Conservation (phyloP, 1,140 invertebrate genomes). For the Aphelenchoides fujianensis region DNA sequence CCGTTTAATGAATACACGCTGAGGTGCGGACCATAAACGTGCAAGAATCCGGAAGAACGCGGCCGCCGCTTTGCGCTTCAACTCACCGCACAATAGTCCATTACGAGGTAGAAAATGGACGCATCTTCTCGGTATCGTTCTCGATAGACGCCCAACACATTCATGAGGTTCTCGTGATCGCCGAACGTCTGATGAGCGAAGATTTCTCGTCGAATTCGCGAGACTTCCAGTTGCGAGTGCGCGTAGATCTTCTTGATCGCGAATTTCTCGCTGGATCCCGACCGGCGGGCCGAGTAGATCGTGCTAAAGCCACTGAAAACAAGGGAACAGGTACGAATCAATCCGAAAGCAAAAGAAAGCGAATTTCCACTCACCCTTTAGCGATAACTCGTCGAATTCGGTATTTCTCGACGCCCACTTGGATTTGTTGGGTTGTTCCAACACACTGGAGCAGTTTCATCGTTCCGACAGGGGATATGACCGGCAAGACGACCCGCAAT, state of each 20-base stretch:
- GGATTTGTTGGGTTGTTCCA: slow-evolving; percentile 6
- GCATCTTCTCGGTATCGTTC: slow-evolving; percentile 10
- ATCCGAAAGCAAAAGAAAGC: background rate
- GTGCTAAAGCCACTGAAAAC: slow-evolving; percentile 15
- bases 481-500: background rate
- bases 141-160: slow-evolving; percentile 18
- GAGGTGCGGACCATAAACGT: background rate
- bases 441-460: slow-evolving; percentile 16
- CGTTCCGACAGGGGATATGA: background rate
- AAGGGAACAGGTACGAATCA: background rate
- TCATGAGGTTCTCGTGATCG: slow-evolving; percentile 12
- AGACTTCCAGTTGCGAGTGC: slow-evolving; percentile 20
- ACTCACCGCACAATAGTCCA: slow-evolving; percentile 21
- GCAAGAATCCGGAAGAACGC: background rate
- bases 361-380: slow-evolving; percentile 24
- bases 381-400: slow-evolving; percentile 1
- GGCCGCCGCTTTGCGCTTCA: background rate
- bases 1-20: too few species aligned
- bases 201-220: slow-evolving; percentile 21
- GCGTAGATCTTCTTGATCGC: slow-evolving; percentile 20
- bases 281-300: slow-evolving; percentile 10
- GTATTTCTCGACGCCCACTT: slow-evolving; percentile 12
- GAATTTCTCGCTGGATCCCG: background rate
- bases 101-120: slow-evolving; percentile 12
- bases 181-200: slow-evolving; percentile 14